Conservation (phyloP, 2,888 invertebrate genomes). For the Hypomecis punctinalis region DNA sequence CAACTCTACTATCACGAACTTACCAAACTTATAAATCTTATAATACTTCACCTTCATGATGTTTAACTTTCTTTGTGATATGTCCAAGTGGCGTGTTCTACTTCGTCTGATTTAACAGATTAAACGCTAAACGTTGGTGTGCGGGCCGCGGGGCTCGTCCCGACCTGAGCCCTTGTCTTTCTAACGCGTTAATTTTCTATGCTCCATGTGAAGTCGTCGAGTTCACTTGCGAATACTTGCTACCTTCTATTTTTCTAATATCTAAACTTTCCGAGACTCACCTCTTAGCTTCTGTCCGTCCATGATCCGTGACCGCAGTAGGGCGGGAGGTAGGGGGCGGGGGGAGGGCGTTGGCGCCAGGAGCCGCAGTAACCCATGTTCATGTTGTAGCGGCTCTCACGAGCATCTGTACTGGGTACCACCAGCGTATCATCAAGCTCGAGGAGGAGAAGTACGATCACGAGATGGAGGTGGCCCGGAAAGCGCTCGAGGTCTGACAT, state of each 20-base stretch:
- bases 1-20: conserved; percentile 74
- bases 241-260: conserved; percentile 67
- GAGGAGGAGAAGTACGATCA: conserved; percentile 99
- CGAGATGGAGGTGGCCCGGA: conserved; percentile 98
- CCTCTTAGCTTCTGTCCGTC: conserved; percentile 68
- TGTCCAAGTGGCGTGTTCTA: conserved; percentile 76
- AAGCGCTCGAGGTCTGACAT: conserved; percentile 96
- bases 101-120: conserved; percentile 72
- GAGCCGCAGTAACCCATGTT: conserved; percentile 68
- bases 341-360: conserved; percentile 46
- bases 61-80: conserved; percentile 70
- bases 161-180: conserved; percentile 59
- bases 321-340: conserved; percentile 48
- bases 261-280: conserved; percentile 66
- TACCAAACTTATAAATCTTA: conserved; percentile 63
- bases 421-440: conserved; percentile 92
- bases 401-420: conserved; percentile 90
- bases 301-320: conserved; percentile 55
- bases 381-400: conserved; percentile 87
- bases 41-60: conserved; percentile 63
- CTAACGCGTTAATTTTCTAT: conserved; percentile 75
- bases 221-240: conserved; percentile 66
- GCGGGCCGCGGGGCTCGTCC: conserved; percentile 53
- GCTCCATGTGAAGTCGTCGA: conserved; percentile 71
- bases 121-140: conserved; percentile 63